These are phyloP conservation scores for Pangasius mekongensis DNA, from an alignment of 2,797 vertebrate genomes.

Conservation along the genomic window DNA sequence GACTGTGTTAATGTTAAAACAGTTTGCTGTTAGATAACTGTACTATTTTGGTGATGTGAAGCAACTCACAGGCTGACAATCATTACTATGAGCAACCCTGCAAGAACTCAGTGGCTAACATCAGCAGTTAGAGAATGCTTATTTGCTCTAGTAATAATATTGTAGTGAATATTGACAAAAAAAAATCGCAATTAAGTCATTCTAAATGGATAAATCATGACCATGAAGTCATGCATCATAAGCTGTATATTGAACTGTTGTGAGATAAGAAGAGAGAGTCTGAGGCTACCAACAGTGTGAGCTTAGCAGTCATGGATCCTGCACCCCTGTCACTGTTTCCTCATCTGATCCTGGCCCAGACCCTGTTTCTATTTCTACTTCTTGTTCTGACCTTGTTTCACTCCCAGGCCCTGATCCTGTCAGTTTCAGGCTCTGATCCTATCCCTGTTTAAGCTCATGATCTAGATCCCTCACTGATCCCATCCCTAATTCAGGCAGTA, in stretches of 20 bases:
- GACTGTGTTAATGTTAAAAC: neutral
- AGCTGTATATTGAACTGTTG: neutral
- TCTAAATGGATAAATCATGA: neutral
- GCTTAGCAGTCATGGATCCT: neutral
- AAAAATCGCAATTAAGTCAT: neutral
- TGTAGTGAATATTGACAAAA: neutral
- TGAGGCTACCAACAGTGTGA: neutral
- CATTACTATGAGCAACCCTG: neutral
- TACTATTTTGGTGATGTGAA: neutral
- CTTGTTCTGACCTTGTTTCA: conserved; percentile 11
- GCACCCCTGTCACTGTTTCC: neutral
- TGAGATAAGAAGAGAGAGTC: neutral
- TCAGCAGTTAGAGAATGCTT: neutral
- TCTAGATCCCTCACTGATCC: neutral
- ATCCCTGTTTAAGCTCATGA: neutral
- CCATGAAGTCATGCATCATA: neutral
- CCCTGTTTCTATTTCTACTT: neutral
- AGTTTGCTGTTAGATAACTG: neutral
- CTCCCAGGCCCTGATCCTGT: conserved; percentile 7
- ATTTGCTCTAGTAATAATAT: neutral
- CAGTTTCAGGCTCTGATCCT: neutral
- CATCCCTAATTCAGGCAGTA: neutral
- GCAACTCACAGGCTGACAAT: neutral
- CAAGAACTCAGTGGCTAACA: neutral
- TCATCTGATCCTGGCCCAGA: neutral